Evolutionary conservation across 2,797 vertebrate species (phyloP), one percentile per base, ranked within the genome.

Genomic region (Poeciliopsis gracilis): DNA sequence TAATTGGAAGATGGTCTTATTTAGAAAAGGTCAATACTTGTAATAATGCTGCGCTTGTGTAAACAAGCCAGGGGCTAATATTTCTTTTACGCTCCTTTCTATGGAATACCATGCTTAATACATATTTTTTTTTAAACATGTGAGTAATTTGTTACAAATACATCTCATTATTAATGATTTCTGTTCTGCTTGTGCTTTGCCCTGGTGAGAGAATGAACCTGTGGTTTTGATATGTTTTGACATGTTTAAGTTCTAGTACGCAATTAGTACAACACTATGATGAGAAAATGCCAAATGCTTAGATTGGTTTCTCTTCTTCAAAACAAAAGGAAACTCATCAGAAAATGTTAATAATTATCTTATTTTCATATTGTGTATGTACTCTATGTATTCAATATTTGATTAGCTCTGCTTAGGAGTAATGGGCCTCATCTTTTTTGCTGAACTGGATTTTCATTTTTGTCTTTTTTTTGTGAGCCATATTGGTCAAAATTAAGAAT

Each of bases 1-100:
- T 45, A 45, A 70, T 70, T 70, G 67, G 41, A 70, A 70, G 67
- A 45, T 18, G 67, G 67, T 45, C 67, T 70, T 28, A 41, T 69
- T 69, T 70, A 70, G 67, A 70, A 46, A 67, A 70, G 66, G 66
- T 69, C 38, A 43, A 43, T 46, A 46, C 41, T 16, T 12, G 41
- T 70, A 70, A 45, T 70, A 45, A 45, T 70, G 12, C 25, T 70
- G 38, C 0, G 23, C 23, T 43, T 69, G 23, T 69, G 25, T n/a
- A 43, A 69, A 69, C 67, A 70, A 70, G 23, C 67, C 25, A 70
- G 46, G 28, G 67, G 67, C 41, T 45, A 46, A 45, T 46, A 28
- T 70, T n/a, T 70, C 20, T 13, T 69, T 43, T 25, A 2, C 5
- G 2, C 25, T 46, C 13, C 16, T 70, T 70, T 45, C 41, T 45